Evolutionary conservation across 1,140 invertebrate species (phyloP).

Genomic region (Macrocentrus cingulum): DNA sequence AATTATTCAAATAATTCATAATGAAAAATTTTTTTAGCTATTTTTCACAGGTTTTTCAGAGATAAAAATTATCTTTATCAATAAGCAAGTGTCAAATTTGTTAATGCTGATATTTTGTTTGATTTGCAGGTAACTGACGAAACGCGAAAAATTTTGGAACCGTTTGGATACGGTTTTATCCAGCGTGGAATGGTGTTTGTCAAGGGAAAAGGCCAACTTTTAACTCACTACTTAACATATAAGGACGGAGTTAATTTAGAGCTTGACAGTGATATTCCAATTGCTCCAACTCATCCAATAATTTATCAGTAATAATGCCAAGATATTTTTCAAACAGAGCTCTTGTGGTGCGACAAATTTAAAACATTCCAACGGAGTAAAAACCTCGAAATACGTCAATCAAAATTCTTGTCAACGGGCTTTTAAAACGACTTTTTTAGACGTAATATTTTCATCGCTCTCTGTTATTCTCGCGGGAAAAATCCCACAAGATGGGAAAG

Average conservation of each 20-base stretch:
- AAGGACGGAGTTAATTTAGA: constrained; percentile 51
- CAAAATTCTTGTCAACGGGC: not conserved
- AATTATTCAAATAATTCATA: not conserved
- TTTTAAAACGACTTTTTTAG: not conserved
- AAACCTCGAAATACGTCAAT: not conserved
- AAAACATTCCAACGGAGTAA: not conserved
- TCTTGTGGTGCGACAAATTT: not conserved
- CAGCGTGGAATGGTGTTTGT: constrained; percentile 89
- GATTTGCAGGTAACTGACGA: constrained; percentile 87
- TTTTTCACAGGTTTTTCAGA: not conserved
- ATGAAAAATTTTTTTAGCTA: not conserved
- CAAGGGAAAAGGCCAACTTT: constrained; percentile 92
- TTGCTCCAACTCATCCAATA: constrained; percentile 53
- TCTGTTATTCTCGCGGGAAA: too few species aligned
- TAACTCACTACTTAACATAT: constrained; percentile 84
- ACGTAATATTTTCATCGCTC: too few species aligned
- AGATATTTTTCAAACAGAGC: not conserved
- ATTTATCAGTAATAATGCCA: constrained; percentile 51
- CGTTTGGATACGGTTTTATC: constrained; percentile 88
- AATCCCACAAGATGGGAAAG: too few species aligned
- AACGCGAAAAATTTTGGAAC: constrained; percentile 81
- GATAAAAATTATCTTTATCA: too few species aligned
- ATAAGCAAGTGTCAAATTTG: too few species aligned
- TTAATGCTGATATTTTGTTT: constrained; percentile 1
- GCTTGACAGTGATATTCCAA: constrained; percentile 54